Conservation (phyloP, 30 jellyfish, hydroid and myxozoan genomes). For the Aurelia sp. region DNA sequence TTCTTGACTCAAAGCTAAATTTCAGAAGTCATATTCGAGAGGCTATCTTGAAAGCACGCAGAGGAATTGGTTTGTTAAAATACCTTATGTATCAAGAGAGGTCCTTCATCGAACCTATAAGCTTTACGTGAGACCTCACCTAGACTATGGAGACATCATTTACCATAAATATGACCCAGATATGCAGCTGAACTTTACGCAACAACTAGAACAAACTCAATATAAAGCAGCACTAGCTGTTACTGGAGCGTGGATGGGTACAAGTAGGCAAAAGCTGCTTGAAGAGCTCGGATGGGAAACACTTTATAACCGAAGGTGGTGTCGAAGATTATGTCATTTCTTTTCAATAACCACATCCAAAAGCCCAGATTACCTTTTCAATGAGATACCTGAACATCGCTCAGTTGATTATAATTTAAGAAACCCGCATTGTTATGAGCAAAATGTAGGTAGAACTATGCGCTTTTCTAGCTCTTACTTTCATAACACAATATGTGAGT, state of each 20-base stretch:
- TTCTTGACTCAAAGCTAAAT: no score
- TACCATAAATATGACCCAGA: no score
- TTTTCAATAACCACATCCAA: conserved; percentile 17
- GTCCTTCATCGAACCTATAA: conserved; percentile 34
- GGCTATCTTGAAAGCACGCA: no score
- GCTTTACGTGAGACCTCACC: neutral
- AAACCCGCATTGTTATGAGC: conserved; percentile 44
- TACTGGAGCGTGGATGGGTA: no score
- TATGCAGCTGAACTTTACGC: no score
- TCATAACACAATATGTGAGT: conserved; percentile 35
- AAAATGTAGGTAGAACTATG: conserved; percentile 19
- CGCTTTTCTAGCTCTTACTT: conserved; percentile 47
- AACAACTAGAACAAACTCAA: no score
- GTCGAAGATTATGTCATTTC: conserved; percentile 22
- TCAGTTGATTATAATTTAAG: conserved; percentile 16
- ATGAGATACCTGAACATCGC: conserved; percentile 8
- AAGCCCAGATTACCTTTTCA: conserved; percentile 25
- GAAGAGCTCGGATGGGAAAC: no score
- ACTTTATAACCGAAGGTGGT: no score
- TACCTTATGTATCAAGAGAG: conserved; percentile 36
- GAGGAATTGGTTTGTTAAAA: conserved; percentile 1
- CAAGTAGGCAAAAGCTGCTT: no score
- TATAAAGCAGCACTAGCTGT: no score
- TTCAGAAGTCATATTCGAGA: no score
- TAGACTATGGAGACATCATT: neutral